Base-by-base conservation (phyloP, 2,797 vertebrate species). In the Cyprinodon diabolis region DNA sequence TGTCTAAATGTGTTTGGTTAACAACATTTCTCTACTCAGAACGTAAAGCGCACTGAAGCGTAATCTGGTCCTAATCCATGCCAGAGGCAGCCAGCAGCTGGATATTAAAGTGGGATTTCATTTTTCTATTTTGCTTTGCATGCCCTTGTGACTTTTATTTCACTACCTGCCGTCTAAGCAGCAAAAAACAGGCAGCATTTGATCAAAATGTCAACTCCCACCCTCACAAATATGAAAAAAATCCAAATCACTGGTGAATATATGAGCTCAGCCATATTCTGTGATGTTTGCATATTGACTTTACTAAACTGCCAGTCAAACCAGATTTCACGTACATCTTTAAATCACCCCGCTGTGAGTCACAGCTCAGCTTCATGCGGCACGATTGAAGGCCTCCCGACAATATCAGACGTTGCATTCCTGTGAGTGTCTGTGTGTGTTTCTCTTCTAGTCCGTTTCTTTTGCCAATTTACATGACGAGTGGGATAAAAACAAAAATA, bases 11-110 rank as follows among this genome's bases (percentile, higher is more conserved):
- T 82, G 62, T 86, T 81, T 75, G 71, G 71, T 72, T 54, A 74
- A 75, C 40, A 77, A 72, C 60, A 72, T 76, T 76, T 65, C n/a
- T 40, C 63, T 69, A 66, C 71, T 71, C 83, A 90, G 80, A 70
- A 86, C 1, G 23, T 72, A 57, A 54, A 12, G 70, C 62, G 66
- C 82, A 83, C 75, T 90, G 75, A 49, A 82, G 67, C 73, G 3
- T 86, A 87, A 86, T 85, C 80, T 85, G 84, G 80, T 80, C 79
- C 77, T 88, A 91, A 92, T 91, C 85, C 84, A 77, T 78, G 87
- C 90, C 84, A 74, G 81, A 72, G 90, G 90, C 85, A 49, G 58
- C 54, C 73, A 81, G 85, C 85, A 90, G 85, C 82, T 88, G 87
- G 80, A 89, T 84, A 91, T 83, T 84, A 84, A 87, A 86, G 79